Conservation (phyloP, 1,140 invertebrate genomes). For the Drosophila grimshawi region DNA sequence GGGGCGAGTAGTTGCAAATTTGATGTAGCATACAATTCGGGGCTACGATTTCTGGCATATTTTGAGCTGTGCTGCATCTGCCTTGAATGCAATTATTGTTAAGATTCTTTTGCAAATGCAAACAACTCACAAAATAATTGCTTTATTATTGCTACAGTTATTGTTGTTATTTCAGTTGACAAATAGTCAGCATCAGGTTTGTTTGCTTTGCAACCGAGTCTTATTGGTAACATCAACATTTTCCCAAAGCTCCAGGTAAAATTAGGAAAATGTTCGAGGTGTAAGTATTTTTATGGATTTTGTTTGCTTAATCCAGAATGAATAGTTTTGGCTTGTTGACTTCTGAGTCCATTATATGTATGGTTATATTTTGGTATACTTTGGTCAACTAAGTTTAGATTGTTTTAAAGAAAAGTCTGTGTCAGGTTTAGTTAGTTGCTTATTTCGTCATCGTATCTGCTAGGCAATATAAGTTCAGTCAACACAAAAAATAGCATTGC, state of each 20-base stretch:
- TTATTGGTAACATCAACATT: conserved; percentile 65
- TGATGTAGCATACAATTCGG: conserved; percentile 39
- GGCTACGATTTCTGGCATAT: conserved; percentile 70
- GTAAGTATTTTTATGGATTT: neutral
- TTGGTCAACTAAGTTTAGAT: too few species aligned
- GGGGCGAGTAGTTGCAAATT: conserved; percentile 26
- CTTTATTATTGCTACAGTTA: conserved; percentile 48
- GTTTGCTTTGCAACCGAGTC: conserved; percentile 44
- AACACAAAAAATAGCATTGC: too few species aligned
- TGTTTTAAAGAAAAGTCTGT: too few species aligned
- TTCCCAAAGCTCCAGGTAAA: conserved; percentile 21
- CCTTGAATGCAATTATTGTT: conserved; percentile 69
- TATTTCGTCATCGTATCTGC: too few species aligned
- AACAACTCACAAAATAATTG: conserved; percentile 61
- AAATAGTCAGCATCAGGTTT: conserved; percentile 55
- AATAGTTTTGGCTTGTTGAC: too few species aligned
- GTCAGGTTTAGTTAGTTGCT: too few species aligned
- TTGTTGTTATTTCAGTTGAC: conserved; percentile 25
- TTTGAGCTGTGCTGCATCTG: conserved; percentile 43
- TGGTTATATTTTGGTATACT: too few species aligned
- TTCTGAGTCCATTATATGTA: too few species aligned
- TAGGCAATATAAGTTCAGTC: too few species aligned
- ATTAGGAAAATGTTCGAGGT: too few species aligned
- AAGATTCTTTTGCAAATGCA: conserved; percentile 65
- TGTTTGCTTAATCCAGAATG: neutral